phyloP scores from a whole-genome alignment of 2,113 vertebrate genomes.

The Phyllostomus hastatus region DNA sequence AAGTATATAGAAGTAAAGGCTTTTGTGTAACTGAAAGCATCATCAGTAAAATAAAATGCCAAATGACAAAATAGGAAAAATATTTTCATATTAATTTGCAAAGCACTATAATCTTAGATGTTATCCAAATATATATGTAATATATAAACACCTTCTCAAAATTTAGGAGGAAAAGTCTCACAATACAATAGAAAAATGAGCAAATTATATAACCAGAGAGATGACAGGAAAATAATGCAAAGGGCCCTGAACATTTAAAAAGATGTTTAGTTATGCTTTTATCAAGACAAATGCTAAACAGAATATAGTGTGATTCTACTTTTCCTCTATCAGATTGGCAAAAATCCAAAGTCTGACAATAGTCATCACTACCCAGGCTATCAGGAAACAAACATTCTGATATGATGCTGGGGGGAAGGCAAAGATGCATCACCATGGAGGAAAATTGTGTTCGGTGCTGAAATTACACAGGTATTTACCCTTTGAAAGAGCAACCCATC shows the following conservation, averaged over 20 bases:
- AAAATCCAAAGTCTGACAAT: not conserved
- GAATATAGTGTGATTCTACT: not conserved
- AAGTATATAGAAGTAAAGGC: not conserved
- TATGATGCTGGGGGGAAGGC: not conserved
- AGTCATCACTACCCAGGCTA: not conserved
- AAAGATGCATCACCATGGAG: not conserved
- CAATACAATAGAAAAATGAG: not conserved
- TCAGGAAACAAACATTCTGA: not conserved
- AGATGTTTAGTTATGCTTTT: not conserved
- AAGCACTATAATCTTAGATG: not conserved
- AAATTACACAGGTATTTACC: not conserved
- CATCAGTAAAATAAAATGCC: not conserved
- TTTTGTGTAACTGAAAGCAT: not conserved
- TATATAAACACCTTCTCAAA: not conserved
- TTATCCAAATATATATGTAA: not conserved
- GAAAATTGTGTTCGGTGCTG: not conserved
- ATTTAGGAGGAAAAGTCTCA: not conserved
- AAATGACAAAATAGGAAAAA: not conserved
- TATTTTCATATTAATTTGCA: not conserved
- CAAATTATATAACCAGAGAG: not conserved
- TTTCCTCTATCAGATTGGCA: not conserved
- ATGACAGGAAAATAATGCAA: not conserved
- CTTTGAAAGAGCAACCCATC: not conserved
- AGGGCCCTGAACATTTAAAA: not conserved
- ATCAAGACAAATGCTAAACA: not conserved